Evolutionary conservation across 2,888 invertebrate species (phyloP), one percentile per base, ranked within the genome.

Genomic region (Linnaemya vulpina): DNA sequence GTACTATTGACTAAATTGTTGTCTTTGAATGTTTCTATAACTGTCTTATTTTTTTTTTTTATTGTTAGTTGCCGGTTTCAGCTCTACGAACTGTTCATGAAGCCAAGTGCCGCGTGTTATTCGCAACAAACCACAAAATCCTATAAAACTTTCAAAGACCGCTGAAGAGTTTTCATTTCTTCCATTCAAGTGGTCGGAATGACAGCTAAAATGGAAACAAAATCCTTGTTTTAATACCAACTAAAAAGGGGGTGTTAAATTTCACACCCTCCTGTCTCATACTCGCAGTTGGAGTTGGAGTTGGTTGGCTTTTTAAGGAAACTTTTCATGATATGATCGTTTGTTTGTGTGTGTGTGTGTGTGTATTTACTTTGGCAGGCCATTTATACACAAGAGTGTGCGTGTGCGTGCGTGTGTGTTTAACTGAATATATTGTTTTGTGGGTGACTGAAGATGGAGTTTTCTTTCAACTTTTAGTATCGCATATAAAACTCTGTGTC

Each of bases 241-340:
- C 71, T 73, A 46, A 71, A 67, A 88, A 88, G 90, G 89, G 89
- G 90, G 90, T 90, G 90, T 89, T 89, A 87, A 87, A 90, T 88
- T 90, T 88, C 87, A 90, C 90, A 90, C 90, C 90, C 90, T 88
- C n/a, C n/a, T n/a, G n/a, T 30, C 71, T 60, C 68, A 20, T 15
- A 38, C 40, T 46, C 51, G 38, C 74, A 76, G 60, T 40, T 43
- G 62, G 71, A 73, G 76, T 71, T 71, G 46, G 3, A n/a, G n/a
- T n/a, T n/a, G n/a, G 53, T 73, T 82, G 71, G 51, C 71, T 76
- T 82, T 81, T 75, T 63, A 49, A 58, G 49, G 49, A 30, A 68
- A 40, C 58, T 71, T 82, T 63, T 65, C 17, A 15, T 38, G 35
- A 17, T 55, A 75, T 35, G 11, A 20, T 38, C 8, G 13, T 11